Conservation (phyloP, 2,113 vertebrate species). For the Dasypus novemcinctus region DNA sequence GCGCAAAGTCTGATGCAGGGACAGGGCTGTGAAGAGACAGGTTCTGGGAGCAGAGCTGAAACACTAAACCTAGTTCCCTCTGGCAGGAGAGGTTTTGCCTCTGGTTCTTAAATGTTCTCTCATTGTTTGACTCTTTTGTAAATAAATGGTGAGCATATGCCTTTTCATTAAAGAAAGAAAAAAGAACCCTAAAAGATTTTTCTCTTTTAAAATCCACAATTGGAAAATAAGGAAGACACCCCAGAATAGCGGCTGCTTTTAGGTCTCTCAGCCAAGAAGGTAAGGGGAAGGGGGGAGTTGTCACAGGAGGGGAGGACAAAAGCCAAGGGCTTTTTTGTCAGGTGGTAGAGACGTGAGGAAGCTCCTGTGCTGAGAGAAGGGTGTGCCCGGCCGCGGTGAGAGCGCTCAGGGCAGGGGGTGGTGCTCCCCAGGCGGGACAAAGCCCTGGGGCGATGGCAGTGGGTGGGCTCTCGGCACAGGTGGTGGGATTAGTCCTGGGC, state of each 20-base stretch:
- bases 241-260: background rate
- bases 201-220: background rate
- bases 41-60: accelerated
- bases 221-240: background rate
- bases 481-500: slow-evolving; percentile 22
- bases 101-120: background rate
- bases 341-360: background rate
- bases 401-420: background rate
- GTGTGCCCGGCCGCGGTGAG: accelerated
- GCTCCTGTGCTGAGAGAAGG: background rate
- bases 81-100: background rate
- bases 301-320: background rate
- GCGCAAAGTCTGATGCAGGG: accelerated
- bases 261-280: background rate
- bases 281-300: background rate
- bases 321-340: background rate
- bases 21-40: background rate
- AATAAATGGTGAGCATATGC: background rate
- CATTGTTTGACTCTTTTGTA: background rate
- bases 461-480: slow-evolving; percentile 13
- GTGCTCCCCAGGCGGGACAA: background rate
- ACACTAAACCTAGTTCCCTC: background rate
- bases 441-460: background rate
- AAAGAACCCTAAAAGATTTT: background rate
- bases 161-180: slow-evolving; percentile 4